Evolutionary conservation across 2,113 vertebrate species (phyloP).

Genomic region (Henicopernis longicauda): DNA sequence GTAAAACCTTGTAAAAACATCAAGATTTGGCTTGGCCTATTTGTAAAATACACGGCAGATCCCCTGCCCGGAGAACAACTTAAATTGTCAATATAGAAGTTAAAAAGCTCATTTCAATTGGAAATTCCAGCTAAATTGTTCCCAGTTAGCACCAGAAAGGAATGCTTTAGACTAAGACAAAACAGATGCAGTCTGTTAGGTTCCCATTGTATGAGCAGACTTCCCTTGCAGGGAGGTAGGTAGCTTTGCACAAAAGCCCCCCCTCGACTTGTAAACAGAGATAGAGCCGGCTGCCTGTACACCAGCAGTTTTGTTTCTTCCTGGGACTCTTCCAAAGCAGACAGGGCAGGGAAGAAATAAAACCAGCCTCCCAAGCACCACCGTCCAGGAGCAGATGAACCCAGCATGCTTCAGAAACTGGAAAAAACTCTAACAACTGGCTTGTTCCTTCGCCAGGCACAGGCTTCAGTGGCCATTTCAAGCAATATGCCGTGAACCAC

Average conservation of each 20-base stretch:
- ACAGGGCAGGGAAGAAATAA: neutral
- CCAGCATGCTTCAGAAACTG: neutral
- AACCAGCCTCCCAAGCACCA: neutral
- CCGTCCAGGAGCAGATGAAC: neutral
- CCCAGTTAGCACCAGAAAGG: conserved; percentile 66
- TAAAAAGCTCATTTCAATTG: conserved; percentile 54
- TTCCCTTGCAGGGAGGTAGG: conserved; percentile 55
- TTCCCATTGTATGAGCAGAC: conserved; percentile 42
- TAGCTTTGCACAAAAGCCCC: conserved; percentile 10
- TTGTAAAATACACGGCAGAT: conserved; percentile 28
- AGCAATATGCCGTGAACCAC: neutral
- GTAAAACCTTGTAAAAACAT: conserved; percentile 18
- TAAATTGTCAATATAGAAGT: conserved; percentile 34
- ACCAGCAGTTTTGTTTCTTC: neutral
- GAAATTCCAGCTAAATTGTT: conserved; percentile 67
- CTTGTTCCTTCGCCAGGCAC: neutral
- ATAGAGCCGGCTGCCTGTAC: neutral
- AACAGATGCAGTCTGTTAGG: conserved; percentile 59
- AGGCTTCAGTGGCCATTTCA: neutral
- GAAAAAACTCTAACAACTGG: neutral
- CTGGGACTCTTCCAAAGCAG: neutral
- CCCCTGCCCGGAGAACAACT: conserved; percentile 36
- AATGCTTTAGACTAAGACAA: conserved; percentile 65
- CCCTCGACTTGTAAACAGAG: conserved; percentile 22
- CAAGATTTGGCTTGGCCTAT: neutral